Evolutionary conservation across 1,140 invertebrate genomes (phyloP), one percentile per base, ranked within the genome.

Genomic region (Diuraphis noxia): DNA sequence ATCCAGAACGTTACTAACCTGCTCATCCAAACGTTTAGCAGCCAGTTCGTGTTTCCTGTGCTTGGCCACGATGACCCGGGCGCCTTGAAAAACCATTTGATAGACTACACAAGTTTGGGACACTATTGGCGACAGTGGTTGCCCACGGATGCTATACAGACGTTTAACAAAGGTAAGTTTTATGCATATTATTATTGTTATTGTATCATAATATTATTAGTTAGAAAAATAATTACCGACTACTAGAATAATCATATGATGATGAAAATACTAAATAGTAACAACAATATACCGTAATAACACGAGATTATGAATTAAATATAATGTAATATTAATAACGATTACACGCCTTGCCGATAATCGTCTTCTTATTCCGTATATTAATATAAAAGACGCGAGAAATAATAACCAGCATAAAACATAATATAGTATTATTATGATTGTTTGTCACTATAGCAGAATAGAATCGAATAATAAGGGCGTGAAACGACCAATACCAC

Each of bases 21-120:
- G 79, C 94, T 97, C 89, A 95, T 95, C 41, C 95, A 95, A 93
- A 97, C 96, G 36, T 97, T 97, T 94, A 96, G 96, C 91, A 96
- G 96, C 85, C 96, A 97, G 93, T 97, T 97, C 93, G 96, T 97
- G 41, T 97, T 97, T 93, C 97, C 97, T 7, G 97, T 96, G 2
- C 93, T 97, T 92, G 97, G 97, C 2, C 96, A 97, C 93, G 96
- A 97, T 93, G 97, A 97, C 93, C 96, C 96, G 17, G 95, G 95
- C 2, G 94, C 95, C 17, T 95, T 95, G 77, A 91, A 92, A 0
- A 93, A 92, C 25, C 92, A 92, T 21, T 52, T 90, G 23, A 92
- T 93, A 1, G 92, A 93, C 17, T 95, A 95, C 93, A 95, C 94
- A 81, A 95, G 95, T 92, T 94, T 97, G 89, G 96, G 96, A 0